Base-by-base conservation (phyloP, 2,797 vertebrate genomes). In the Dendrocincla fuliginosa region DNA sequence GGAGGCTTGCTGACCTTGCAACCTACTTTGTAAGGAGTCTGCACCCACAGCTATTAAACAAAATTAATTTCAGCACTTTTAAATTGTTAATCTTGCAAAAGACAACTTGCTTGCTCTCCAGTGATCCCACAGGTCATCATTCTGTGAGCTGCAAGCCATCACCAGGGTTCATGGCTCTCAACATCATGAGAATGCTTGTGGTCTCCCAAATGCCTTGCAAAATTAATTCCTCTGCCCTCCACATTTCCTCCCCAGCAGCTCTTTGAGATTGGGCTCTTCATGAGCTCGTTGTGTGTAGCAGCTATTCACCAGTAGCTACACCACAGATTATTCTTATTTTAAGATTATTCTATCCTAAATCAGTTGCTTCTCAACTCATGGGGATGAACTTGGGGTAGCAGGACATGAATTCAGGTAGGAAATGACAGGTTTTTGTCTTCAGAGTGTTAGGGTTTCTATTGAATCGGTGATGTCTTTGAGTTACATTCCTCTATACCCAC, bases 51-150 rank as follows among this genome's bases (percentile, higher is more conserved):
- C 87, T 96, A 93, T 96, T 96, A 95, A 96, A 95, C 70, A 94
- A 87, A 97, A 97, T 97, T 97, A 93, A 96, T 97, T 95, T 95
- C 94, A 95, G 91, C 93, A 89, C 93, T 96, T 96, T 97, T 92
- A 93, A 94, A 92, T 95, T 97, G 93, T 95, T 96, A 94, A 89
- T 96, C 87, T 96, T 93, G 91, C 86, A 93, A 95, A 96, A 95
- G 95, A 96, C 95, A 95, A 93, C 82, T 95, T 77, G 73, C 85
- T n/a, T 68, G 87, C 86, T 94, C 96, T 97, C 95, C 80, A 86
- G 85, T 96, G 93, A 91, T 91, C 94, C 87, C 89, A 84, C 69
- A 53, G 95, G 92, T 89, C 75, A 7, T 92, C 91, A 73, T 94
- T 95, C 76, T 63, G 46, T 76, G 81, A 92, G 78, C 84, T 94